phyloP scores from a whole-genome alignment of 2,888 invertebrate genomes.

The Nipponacmea schrenckii region DNA sequence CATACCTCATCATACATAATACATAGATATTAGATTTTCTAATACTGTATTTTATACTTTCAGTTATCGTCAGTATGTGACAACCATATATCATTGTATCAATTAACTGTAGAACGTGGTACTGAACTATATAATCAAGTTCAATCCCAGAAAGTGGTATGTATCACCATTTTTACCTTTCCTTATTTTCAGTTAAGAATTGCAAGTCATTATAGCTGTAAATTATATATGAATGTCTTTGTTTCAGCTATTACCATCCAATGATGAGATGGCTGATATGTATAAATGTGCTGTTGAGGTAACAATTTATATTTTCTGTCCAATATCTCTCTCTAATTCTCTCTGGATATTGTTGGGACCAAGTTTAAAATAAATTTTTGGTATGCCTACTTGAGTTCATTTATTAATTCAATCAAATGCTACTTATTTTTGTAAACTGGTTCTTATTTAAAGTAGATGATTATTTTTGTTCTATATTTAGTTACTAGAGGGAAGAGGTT shows the following conservation, averaged over 20 bases:
- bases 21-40: too few species aligned
- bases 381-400: too few species aligned
- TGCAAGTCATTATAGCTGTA: background rate
- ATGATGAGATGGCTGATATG: constrained; percentile 54
- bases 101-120: constrained; percentile 62
- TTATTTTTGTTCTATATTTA: constrained; percentile 19
- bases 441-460: too few species aligned
- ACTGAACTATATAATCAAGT: constrained; percentile 57
- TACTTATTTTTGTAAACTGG: too few species aligned
- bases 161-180: constrained; percentile 8
- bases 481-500: constrained; percentile 42
- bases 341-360: too few species aligned
- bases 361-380: too few species aligned
- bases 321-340: too few species aligned
- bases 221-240: too few species aligned
- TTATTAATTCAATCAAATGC: too few species aligned
- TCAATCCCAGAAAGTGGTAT: constrained; percentile 36
- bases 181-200: too few species aligned
- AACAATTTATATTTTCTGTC: constrained; percentile 12
- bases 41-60: constrained; percentile 9
- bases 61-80: constrained; percentile 48
- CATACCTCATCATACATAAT: too few species aligned
- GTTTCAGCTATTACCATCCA: constrained; percentile 37
- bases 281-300: constrained; percentile 53
- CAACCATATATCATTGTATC: constrained; percentile 61